A percentile compares a stretch with the other conserved stretches of the same genome.
Conservation (phyloP, 2,797 vertebrate genomes). For the Gymnodraco acuticeps region DNA sequence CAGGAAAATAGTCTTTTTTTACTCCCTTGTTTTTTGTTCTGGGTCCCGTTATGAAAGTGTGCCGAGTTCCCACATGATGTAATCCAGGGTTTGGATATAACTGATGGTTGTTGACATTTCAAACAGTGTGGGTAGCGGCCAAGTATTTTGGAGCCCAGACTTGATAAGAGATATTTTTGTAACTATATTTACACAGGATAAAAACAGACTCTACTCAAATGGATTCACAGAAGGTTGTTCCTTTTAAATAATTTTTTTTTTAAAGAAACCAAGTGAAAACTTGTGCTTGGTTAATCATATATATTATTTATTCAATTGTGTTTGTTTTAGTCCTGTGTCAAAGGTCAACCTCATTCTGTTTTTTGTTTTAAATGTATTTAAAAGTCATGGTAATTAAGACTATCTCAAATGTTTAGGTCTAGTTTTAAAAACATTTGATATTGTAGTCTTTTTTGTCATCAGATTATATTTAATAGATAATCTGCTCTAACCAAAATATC, state of each 20-base stretch:
- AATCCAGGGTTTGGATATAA: constrained; percentile 30
- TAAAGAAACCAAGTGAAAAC: neutral
- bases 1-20: constrained; percentile 67
- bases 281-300: too few relatives aligned
- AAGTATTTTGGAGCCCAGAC: constrained; percentile 8
- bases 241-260: neutral
- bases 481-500: neutral
- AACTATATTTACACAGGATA: constrained; percentile 37
- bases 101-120: constrained; percentile 42
- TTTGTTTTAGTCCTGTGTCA: too few relatives aligned
- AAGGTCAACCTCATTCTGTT: too few relatives aligned
- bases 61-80: constrained; percentile 35
- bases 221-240: neutral
- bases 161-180: constrained; percentile 39
- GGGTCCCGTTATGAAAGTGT: constrained; percentile 14
- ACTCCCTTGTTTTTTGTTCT: constrained; percentile 6
- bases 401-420: too few relatives aligned
- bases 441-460: too few relatives aligned
- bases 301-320: too few relatives aligned
- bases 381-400: too few relatives aligned
- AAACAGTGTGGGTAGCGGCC: constrained; percentile 27
- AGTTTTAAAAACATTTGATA: too few relatives aligned
- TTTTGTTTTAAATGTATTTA: too few relatives aligned
- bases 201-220: constrained; percentile 27
- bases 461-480: neutral